phyloP scores from a whole-genome alignment of 2,797 vertebrate species.

The Peromyscus nudipes region DNA sequence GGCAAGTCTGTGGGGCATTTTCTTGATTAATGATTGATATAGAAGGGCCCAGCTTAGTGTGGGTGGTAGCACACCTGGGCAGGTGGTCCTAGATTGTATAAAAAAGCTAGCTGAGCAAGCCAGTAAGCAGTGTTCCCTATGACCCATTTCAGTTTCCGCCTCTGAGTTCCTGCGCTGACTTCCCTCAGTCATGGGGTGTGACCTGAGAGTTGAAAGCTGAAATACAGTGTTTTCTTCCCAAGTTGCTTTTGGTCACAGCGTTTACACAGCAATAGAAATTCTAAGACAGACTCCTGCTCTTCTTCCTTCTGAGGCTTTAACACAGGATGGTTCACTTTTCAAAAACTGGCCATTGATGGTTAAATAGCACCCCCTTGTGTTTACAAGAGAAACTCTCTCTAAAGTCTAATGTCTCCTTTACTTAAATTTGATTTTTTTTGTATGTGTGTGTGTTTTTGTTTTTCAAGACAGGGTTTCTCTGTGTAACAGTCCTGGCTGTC shows the following conservation, averaged over 20 bases:
- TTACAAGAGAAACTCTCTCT: slow-evolving; percentile 46
- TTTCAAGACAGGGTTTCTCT: not conserved
- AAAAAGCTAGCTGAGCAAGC: not conserved
- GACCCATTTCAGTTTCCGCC: not conserved
- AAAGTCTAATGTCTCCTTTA: not conserved
- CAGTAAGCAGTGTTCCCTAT: not conserved
- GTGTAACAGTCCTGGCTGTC: not conserved
- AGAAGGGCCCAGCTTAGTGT: not conserved
- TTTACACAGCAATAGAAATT: not conserved
- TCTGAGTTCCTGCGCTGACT: not conserved
- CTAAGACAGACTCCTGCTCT: not conserved
- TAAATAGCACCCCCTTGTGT: slow-evolving; percentile 82
- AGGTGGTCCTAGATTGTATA: not conserved
- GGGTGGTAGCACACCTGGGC: not conserved
- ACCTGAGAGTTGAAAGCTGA: not conserved
- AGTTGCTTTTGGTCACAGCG: not conserved
- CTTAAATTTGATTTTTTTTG: not conserved
- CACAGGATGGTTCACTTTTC: not conserved
- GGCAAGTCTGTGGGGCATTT: too few relatives aligned
- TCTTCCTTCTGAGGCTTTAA: slow-evolving; percentile 3
- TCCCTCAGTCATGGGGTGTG: not conserved
- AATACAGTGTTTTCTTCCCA: not conserved
- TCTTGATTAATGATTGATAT: too few relatives aligned
- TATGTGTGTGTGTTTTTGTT: not conserved
- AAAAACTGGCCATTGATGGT: not conserved